Percentiles rank a stretch among this genome's conserved stretches.
Conservation (phyloP, 2,888 invertebrate species). For the Drosophila subquinaria region DNA sequence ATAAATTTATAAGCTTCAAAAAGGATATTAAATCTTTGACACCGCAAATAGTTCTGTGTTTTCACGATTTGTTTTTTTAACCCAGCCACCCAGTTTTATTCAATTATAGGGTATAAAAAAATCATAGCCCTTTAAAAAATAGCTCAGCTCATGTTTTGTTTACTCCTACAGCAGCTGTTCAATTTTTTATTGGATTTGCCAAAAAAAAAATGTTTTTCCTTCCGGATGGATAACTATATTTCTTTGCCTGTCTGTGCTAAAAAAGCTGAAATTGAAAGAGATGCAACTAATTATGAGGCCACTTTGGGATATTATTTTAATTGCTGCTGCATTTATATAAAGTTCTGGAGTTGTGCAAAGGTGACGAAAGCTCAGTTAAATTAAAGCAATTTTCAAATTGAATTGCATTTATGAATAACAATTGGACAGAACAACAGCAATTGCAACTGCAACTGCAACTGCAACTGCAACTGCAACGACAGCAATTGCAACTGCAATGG, state of each 20-base stretch:
- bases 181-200: constrained; percentile 20
- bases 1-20: no score
- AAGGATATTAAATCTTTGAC: neutral
- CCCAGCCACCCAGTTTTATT: neutral
- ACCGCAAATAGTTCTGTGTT: neutral
- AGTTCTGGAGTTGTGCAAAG: constrained; percentile 25
- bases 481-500: constrained; percentile 46
- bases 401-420: constrained; percentile 82
- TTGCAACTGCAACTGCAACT: constrained; percentile 31
- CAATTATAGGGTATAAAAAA: constrained; percentile 21
- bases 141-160: neutral
- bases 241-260: neutral
- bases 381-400: constrained; percentile 80
- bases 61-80: neutral
- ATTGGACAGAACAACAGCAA: constrained; percentile 54
- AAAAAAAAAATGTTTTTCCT: constrained; percentile 20
- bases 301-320: constrained; percentile 46
- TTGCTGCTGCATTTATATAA: constrained; percentile 28
- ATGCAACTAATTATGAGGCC: neutral
- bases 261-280: constrained; percentile 4
- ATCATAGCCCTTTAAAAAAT: constrained; percentile 3
- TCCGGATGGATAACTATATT: constrained; percentile 22
- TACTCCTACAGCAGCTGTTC: constrained; percentile 20
- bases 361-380: constrained; percentile 71
- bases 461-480: constrained; percentile 30